Percentiles rank a stretch among this genome's conserved stretches.
These are phyloP conservation scores for Diachasmimorpha longicaudata DNA, from an alignment of 1,140 invertebrate genomes.

Conservation along the genomic window DNA sequence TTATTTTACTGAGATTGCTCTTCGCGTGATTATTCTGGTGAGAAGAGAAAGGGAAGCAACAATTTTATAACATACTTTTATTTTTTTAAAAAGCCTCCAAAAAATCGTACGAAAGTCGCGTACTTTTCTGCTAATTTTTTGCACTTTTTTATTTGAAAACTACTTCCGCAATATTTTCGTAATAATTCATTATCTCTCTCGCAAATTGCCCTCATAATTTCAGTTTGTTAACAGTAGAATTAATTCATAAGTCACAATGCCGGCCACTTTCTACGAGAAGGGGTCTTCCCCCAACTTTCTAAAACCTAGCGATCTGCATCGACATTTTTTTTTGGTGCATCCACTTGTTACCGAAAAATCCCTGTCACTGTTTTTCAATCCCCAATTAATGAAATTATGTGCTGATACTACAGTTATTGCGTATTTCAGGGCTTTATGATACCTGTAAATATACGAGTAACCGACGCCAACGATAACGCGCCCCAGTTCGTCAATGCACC, in stretches of 20 bases:
- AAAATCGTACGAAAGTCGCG: too few species aligned
- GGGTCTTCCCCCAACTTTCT: constrained; percentile 1
- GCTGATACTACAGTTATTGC: constrained; percentile 7
- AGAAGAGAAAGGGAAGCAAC: too few species aligned
- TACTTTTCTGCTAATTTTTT: too few species aligned
- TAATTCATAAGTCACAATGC: not conserved
- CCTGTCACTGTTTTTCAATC: not conserved
- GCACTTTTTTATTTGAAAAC: too few species aligned
- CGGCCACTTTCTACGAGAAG: not conserved
- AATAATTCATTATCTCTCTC: not conserved
- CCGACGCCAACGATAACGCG: constrained; percentile 91
- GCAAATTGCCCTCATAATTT: not conserved
- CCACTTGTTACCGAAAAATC: not conserved
- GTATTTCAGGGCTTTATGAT: constrained; percentile 78
- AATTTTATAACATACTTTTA: too few species aligned
- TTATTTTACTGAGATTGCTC: too few species aligned
- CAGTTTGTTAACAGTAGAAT: not conserved
- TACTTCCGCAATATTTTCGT: not conserved
- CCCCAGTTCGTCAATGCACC: constrained; percentile 83
- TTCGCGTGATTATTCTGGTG: too few species aligned
- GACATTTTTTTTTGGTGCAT: constrained; percentile 12
- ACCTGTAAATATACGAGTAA: constrained; percentile 89
- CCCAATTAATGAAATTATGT: not conserved
- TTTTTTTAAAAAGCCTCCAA: too few species aligned
- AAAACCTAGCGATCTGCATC: constrained; percentile 11